phyloP scores from a whole-genome alignment of 2,888 invertebrate species.

The Dicranocentrus wangi region DNA sequence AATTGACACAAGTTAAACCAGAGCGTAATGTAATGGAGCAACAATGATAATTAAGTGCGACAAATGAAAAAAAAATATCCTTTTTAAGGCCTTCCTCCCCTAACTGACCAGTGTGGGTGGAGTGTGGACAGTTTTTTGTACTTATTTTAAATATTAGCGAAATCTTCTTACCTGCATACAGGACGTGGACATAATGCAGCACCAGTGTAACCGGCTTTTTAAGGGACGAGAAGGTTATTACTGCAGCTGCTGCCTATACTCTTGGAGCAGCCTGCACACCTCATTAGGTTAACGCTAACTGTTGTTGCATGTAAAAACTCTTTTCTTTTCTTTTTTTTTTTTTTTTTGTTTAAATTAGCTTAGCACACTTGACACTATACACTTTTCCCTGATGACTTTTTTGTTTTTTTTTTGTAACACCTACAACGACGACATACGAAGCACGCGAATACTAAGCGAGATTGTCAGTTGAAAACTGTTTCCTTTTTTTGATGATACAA shows the following conservation, averaged over 20 bases:
- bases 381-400: neutral
- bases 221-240: conserved; percentile 39
- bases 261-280: conserved; percentile 59
- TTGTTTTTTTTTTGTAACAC: too few species aligned
- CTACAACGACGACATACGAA: neutral
- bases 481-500: neutral
- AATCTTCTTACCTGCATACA: conserved; percentile 54
- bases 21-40: too few species aligned
- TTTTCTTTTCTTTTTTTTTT: neutral
- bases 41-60: too few species aligned
- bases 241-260: conserved; percentile 58
- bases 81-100: too few species aligned
- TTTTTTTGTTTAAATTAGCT: neutral
- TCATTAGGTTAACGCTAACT: conserved; percentile 59
- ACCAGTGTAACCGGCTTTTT: conserved; percentile 54
- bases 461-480: neutral
- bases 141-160: too few species aligned
- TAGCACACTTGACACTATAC: conserved; percentile 17
- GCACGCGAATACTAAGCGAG: neutral
- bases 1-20: too few species aligned
- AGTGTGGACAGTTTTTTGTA: too few species aligned
- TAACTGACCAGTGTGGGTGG: too few species aligned
- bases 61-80: too few species aligned
- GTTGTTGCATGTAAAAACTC: conserved; percentile 54
- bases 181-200: conserved; percentile 65